These are phyloP conservation scores for Zeugodacus cucurbitae DNA, from an alignment of 1,140 invertebrate genomes.

Conservation along the genomic window DNA sequence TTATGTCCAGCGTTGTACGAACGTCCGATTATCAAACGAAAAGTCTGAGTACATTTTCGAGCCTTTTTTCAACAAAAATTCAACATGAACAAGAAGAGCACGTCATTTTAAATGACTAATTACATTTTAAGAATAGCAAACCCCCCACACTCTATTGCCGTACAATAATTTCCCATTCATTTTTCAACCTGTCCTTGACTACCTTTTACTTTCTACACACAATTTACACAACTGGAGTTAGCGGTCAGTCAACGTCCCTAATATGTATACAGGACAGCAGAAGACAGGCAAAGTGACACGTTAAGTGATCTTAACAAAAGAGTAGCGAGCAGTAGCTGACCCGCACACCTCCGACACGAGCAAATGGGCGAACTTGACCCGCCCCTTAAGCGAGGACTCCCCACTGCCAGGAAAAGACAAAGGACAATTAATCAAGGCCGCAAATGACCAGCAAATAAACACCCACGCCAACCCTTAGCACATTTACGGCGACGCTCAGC, in stretches of 20 bases:
- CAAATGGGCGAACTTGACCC: neutral
- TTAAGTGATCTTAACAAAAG: neutral
- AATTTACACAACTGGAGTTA: neutral
- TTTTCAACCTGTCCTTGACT: neutral
- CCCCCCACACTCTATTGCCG: neutral
- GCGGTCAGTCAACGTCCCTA: neutral
- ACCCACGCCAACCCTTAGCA: neutral
- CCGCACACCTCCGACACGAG: too few relatives aligned
- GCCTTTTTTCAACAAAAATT: neutral
- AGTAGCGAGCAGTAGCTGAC: neutral
- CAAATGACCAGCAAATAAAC: conserved; percentile 8
- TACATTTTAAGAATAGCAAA: neutral
- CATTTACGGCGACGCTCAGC: neutral
- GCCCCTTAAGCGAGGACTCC: neutral
- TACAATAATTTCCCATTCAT: neutral
- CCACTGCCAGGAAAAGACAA: too few relatives aligned
- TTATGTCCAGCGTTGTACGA: too few relatives aligned
- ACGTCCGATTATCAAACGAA: too few relatives aligned
- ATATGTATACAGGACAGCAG: neutral
- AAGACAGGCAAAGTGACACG: neutral
- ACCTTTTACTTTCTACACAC: neutral
- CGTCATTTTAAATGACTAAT: neutral
- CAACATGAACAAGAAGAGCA: neutral
- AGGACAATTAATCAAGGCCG: conserved; percentile 26
- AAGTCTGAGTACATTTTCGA: neutral